These are phyloP conservation scores for Leucania comma DNA, from an alignment of 2,888 invertebrate genomes.

Conservation along the genomic window DNA sequence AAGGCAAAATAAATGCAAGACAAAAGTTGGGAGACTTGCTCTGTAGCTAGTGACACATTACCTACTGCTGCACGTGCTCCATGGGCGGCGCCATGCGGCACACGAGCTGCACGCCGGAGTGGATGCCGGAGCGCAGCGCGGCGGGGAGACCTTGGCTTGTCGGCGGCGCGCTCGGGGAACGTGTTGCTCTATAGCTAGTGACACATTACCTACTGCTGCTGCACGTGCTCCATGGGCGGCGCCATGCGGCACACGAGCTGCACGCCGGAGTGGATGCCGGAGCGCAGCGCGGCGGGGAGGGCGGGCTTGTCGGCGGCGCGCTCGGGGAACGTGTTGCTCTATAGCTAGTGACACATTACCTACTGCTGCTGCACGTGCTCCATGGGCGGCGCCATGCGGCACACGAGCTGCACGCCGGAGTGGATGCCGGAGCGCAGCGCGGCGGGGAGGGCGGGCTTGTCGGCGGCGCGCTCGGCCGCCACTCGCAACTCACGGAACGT, in stretches of 20 bases:
- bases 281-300: constrained; percentile 92
- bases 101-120: constrained; percentile 92
- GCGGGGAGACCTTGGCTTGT: constrained; percentile 93
- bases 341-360: constrained; percentile 1
- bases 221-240: constrained; percentile 89
- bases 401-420: constrained; percentile 92
- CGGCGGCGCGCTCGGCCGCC: constrained; percentile 92
- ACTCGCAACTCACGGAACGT: constrained; percentile 97
- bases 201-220: constrained; percentile 68
- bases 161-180: constrained; percentile 94
- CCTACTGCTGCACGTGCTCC: constrained; percentile 73
- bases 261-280: constrained; percentile 91
- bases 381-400: constrained; percentile 94
- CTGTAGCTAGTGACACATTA: neutral
- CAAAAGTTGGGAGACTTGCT: no score
- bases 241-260: constrained; percentile 94
- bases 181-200: no score
- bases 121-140: constrained; percentile 91
- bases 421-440: constrained; percentile 91
- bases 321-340: constrained; percentile 97
- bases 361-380: constrained; percentile 76
- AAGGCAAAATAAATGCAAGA: no score
- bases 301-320: constrained; percentile 92
- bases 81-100: constrained; percentile 94
- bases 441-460: constrained; percentile 93